These are phyloP conservation scores for Benthosema pterotum DNA, from an alignment of 2,797 vertebrate genomes.

Conservation along the genomic window DNA sequence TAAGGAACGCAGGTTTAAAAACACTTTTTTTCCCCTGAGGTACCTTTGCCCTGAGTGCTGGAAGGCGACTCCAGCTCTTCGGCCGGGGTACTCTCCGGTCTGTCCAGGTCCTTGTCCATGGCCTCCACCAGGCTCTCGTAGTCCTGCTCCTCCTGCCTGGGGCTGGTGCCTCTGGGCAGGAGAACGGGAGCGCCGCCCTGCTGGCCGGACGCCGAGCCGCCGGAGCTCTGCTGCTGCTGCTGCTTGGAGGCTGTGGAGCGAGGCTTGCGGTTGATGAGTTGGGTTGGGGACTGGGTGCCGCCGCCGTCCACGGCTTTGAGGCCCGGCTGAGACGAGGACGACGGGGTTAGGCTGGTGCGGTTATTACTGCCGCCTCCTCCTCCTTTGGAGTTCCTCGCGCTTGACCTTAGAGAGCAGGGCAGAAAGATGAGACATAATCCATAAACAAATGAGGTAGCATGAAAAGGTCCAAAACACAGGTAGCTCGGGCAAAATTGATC, in stretches of 20 bases:
- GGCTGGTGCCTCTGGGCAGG: constrained; percentile 55
- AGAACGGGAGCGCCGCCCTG: constrained; percentile 15
- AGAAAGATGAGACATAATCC: constrained; percentile 66
- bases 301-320: constrained; percentile 66
- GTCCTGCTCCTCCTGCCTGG: constrained; percentile 78
- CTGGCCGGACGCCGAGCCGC: constrained; percentile 48
- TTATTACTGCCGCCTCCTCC: constrained; percentile 73
- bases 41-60: constrained; percentile 86
- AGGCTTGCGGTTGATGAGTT: constrained; percentile 66
- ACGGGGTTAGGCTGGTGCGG: constrained; percentile 74
- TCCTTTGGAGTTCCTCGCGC: constrained; percentile 74
- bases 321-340: constrained; percentile 28
- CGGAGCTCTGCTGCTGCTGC: constrained; percentile 31
- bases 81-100: constrained; percentile 76
- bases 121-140: constrained; percentile 84
- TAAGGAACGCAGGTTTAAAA: background rate
- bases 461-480: too few species aligned
- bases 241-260: constrained; percentile 64
- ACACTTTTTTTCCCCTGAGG: background rate
- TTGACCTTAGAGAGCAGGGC: constrained; percentile 72
- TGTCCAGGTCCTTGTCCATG: constrained; percentile 88
- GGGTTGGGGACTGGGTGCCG: constrained; percentile 58
- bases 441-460: constrained; percentile 53
- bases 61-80: constrained; percentile 83
- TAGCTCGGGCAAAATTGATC: too few species aligned